These are phyloP conservation scores for Orientallactaga bullata DNA, from an alignment of 2,113 vertebrate species.

Conservation along the genomic window DNA sequence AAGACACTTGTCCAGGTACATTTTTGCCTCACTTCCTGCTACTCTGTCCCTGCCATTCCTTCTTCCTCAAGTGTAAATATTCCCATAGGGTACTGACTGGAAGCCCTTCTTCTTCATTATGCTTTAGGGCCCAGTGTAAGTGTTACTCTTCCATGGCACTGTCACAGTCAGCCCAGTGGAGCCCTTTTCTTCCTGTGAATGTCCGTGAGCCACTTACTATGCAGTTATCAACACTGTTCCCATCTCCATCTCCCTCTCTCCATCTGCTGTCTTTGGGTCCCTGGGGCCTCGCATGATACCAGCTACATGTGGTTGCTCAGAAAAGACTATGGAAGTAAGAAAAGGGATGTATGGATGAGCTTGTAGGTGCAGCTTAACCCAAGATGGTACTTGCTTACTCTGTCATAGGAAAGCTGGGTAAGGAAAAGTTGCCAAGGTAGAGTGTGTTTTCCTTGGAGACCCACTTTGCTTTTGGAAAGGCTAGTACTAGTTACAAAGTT, in stretches of 20 bases:
- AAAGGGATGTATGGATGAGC: not conserved
- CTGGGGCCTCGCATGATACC: not conserved
- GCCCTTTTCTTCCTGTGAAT: not conserved
- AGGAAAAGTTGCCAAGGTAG: not conserved
- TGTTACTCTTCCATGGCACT: not conserved
- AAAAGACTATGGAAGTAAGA: not conserved
- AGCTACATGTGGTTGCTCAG: not conserved
- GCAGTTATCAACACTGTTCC: accelerated
- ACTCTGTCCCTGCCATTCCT: not conserved
- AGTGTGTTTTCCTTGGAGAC: not conserved
- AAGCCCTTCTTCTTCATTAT: not conserved
- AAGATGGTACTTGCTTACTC: not conserved
- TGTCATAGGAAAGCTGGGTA: not conserved
- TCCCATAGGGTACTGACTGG: not conserved
- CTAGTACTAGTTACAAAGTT: not conserved
- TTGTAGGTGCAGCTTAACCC: not conserved
- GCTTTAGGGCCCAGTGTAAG: not conserved
- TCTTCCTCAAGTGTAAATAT: not conserved
- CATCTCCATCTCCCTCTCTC: not conserved
- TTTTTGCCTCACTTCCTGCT: not conserved
- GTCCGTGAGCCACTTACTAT: not conserved
- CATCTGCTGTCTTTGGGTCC: not conserved
- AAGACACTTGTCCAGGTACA: not conserved
- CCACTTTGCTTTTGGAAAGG: not conserved
- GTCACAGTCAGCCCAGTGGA: not conserved